Base-by-base conservation (phyloP, 1,140 invertebrate species). In the Hycleus phaleratus region DNA sequence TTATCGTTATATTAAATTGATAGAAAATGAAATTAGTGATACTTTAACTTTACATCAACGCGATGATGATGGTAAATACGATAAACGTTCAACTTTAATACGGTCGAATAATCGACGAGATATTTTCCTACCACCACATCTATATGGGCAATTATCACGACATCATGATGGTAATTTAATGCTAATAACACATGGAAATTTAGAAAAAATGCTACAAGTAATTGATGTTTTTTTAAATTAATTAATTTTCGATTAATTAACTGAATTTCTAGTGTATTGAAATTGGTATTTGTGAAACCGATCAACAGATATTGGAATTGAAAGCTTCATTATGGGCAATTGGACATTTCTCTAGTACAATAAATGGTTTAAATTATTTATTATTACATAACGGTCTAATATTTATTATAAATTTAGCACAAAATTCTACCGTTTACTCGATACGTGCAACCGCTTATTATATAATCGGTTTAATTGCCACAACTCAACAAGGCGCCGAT, bases 301-400 rank as follows among this genome's bases (percentile, higher is more conserved):
- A 86, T 45, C 76, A 80, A 52, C 83, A 87, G 63, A 82, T 88
- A 26, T 71, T 88, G 1, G 81, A 86, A 52, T 71, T 95, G 10
- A 98, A 98, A 72, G 82, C 91, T 18, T 88, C 93, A 0, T 71
- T 98, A 0, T 98, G 95, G 94, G 86, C 87, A 6, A 73, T 94
- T 26, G 90, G 90, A 9, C 91, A 95, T 70, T 79, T 90, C 12
- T 89, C 88, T 2, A 86, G 85, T 0, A 89, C 90, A 12, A 71
- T 77, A 0, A 77, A 81, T 47, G 93, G 93, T 1, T 77, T 92
- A 9, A 78, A 85, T 38, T 82, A 87, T 60, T 74, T 96, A 10
- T 80, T 54, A 39, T 49, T 54, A 3, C 64, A 71, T 52, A 78
- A 79, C 50, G 75, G 86, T 12, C 69, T 90, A 26, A 76, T 77